Percentiles rank a stretch among this genome's conserved stretches.
Evolutionary conservation across 2,113 vertebrate species (phyloP).

Genomic region (Passerina amoena): DNA sequence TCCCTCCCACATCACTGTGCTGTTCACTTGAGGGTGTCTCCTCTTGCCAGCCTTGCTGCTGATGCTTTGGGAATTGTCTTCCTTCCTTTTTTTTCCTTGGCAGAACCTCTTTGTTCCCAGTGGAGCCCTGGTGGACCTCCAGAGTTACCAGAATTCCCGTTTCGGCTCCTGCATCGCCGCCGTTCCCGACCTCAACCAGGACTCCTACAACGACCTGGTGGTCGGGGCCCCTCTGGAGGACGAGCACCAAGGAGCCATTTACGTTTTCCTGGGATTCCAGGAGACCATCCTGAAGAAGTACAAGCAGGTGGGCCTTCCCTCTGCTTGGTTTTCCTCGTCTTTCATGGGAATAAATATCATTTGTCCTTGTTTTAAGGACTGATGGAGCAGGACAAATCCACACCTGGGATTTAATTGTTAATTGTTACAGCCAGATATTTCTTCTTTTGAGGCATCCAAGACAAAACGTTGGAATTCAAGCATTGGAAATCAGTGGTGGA

Average conservation of each 20-base stretch:
- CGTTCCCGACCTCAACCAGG: slow-evolving; percentile 90
- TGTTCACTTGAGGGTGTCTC: accelerated
- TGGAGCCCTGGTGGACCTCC: slow-evolving; percentile 81
- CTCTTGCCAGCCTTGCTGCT: not conserved
- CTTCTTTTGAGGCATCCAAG: not conserved
- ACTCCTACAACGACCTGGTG: slow-evolving; percentile 89
- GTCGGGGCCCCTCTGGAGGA: slow-evolving; percentile 93
- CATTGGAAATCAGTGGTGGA: not conserved
- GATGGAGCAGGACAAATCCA: not conserved
- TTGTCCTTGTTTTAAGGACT: not conserved
- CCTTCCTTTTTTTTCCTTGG: not conserved
- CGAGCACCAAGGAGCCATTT: slow-evolving; percentile 87
- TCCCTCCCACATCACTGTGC: accelerated
- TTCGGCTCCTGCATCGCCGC: slow-evolving; percentile 90
- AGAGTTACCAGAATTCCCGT: slow-evolving; percentile 88
- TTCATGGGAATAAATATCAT: accelerated
- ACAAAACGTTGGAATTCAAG: not conserved
- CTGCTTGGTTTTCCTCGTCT: accelerated
- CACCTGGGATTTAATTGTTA: accelerated
- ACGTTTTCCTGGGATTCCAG: slow-evolving; percentile 84
- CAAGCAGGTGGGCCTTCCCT: slow-evolving; percentile 80
- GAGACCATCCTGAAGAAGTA: slow-evolving; percentile 83
- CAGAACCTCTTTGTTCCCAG: slow-evolving; percentile 83
- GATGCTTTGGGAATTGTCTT: not conserved
- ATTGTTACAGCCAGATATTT: accelerated